Base-by-base conservation (phyloP, 2,113 vertebrate genomes). In the Lynx canadensis region DNA sequence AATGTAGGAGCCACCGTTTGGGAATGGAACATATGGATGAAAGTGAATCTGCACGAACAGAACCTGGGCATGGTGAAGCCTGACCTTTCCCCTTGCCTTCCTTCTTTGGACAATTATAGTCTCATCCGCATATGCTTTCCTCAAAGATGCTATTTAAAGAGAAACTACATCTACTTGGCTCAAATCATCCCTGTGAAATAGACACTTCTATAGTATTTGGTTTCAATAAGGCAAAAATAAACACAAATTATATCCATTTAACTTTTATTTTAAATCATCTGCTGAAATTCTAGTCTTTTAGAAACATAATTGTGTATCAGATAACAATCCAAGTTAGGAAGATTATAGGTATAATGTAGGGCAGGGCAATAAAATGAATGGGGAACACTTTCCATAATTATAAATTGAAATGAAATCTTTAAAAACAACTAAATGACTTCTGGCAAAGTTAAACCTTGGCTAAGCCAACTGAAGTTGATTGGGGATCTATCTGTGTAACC, bases 181-280 rank as follows among this genome's bases (percentile, higher is more conserved):
- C 94, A 97, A 96, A 93, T 69, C 57, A 95, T 93, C 85, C 50
- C 50, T 92, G 87, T 83, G 60, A 97, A 98, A 95, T 50, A 97
- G 85, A 94, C 92, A 82, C 48, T 97, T 97, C 94, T 95, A 92
- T 94, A 97, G 91, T 97, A 92, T 96, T 97, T 95, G 79, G 97
- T 98, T 98, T 96, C 97, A 94, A 95, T 97, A 96, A 95, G 96
- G 95, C 74, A 93, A 97, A 97, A 98, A 98, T 98, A 98, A 97
- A 97, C 89, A 96, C 91, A 98, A 98, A 98, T 98, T 98, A 97
- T 81, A 98, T 94, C 66, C 95, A 96, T 90, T 98, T 98, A 94
- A 91, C 93, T 97, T 97, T 97, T 93, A 92, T 98, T 98, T 98
- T 97, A 97, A 98, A 95, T 95, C 94, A 96, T 94, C 88, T 90